Conservation (phyloP, 2,797 vertebrate species). For the Pseudochaenichthys georgianus region DNA sequence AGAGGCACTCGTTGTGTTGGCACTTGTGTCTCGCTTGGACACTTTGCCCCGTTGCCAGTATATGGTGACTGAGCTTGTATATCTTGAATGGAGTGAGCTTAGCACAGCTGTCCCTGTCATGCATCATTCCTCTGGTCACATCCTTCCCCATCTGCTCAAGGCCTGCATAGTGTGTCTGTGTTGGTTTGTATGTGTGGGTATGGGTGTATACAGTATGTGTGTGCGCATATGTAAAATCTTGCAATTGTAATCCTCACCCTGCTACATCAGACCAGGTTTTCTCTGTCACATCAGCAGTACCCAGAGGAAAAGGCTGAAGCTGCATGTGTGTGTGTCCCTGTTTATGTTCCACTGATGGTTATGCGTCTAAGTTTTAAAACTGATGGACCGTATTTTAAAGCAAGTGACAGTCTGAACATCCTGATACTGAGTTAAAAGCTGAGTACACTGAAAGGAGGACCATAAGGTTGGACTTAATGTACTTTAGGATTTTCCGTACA, state of each 20-base stretch:
- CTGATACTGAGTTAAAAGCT: constrained; percentile 40
- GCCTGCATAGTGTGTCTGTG: constrained; percentile 34
- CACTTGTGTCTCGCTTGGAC: constrained; percentile 54
- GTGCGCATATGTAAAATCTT: constrained; percentile 54
- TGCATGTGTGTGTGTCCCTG: constrained; percentile 47
- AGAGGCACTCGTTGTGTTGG: constrained; percentile 42
- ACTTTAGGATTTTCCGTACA: constrained; percentile 41
- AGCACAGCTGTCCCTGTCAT: constrained; percentile 79
- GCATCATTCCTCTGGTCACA: constrained; percentile 78
- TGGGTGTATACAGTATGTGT: constrained; percentile 7
- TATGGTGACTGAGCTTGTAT: constrained; percentile 66
- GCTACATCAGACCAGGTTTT: constrained; percentile 62
- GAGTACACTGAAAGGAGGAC: constrained; percentile 32
- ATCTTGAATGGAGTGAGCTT: constrained; percentile 75
- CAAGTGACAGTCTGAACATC: constrained; percentile 48
- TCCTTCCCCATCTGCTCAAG: constrained; percentile 73
- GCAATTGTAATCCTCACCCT: constrained; percentile 61
- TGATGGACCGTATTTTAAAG: constrained; percentile 57
- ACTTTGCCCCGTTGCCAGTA: constrained; percentile 52
- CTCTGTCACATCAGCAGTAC: constrained; percentile 62
- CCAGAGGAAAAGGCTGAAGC: constrained; percentile 58
- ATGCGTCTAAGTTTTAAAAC: constrained; percentile 48
- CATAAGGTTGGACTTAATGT: constrained; percentile 26
- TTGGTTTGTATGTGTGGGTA: constrained; percentile 17
- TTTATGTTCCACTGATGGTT: constrained; percentile 39